Base-by-base conservation (phyloP, 2,888 invertebrate species). In the Strigamia crassipes region DNA sequence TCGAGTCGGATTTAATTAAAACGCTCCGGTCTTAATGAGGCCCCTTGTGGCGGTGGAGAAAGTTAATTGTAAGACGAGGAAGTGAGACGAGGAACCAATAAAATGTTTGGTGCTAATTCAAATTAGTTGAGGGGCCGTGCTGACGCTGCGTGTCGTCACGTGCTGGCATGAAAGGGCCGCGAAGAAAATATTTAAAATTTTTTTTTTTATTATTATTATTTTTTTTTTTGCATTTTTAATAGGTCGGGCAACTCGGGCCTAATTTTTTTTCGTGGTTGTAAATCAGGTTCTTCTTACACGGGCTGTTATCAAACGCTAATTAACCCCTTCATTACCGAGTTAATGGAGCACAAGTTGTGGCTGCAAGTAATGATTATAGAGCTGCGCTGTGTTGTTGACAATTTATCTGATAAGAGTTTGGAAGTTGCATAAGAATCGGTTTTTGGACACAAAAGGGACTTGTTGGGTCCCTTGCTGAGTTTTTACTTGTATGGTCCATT, bases 41-140 rank as follows among this genome's bases (percentile, higher is more conserved):
- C 31, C 73, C 73, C 73, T 73, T 13, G 73, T 73, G 73, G 73
- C 73, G 73, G n/a, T 31, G 73, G 73, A 31, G 73, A 73, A 73
- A 73, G 73, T 73, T 73, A 73, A 73, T 73, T 73, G 73, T 73
- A 31, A 73, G 73, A 73, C 73, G 73, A 73, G 73, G 73, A 73
- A 73, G 73, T 73, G 73, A 73, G 13, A 73, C 73, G 27, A 73
- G 73, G 73, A 73, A 73, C 73, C 73, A 73, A 73, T 73, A 73
- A 73, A 73, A 73, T 73, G 73, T 73, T 73, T 73, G 73, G 73
- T 73, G 73, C 73, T 73, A 12, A 73, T 73, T 73, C 73, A 73
- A 31, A 73, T 73, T 73, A 73, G 73, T 73, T 8, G 27, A 73
- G 73, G 73, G 73, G 31, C 13, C 73, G 31, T 31, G 12, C 23